A percentile compares a stretch with the other conserved stretches of the same genome.
phyloP scores from a whole-genome alignment of 2,113 vertebrate genomes.

The Orientallactaga bullata region DNA sequence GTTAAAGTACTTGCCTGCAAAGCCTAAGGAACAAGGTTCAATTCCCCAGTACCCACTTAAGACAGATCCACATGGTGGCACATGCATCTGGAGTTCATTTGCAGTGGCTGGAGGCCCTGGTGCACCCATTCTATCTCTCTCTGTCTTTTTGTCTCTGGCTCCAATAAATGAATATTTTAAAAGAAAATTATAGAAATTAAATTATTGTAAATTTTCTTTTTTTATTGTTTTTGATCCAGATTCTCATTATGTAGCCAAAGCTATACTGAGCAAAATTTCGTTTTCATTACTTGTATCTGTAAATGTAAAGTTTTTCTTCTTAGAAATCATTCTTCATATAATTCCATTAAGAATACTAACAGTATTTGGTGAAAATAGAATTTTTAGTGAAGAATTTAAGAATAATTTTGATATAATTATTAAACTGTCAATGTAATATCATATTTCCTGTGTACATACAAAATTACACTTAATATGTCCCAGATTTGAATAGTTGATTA shows the following conservation, averaged over 20 bases:
- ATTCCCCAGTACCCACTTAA: too few species aligned
- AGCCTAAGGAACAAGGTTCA: too few species aligned
- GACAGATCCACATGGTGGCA: too few species aligned
- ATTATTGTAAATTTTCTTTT: not conserved
- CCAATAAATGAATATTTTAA: too few species aligned
- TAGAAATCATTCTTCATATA: constrained; percentile 31
- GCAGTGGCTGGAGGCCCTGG: too few species aligned
- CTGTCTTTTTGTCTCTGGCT: too few species aligned
- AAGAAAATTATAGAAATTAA: not conserved
- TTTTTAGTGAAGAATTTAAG: constrained; percentile 13
- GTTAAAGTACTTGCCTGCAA: too few species aligned
- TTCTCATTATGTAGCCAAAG: not conserved
- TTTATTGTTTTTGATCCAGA: not conserved
- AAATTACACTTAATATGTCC: constrained; percentile 15
- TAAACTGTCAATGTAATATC: constrained; percentile 4
- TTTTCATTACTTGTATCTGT: not conserved
- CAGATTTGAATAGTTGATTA: constrained; percentile 29
- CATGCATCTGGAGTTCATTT: too few species aligned
- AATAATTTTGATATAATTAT: constrained; percentile 46
- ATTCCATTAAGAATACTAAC: constrained; percentile 6
- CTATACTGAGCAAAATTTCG: not conserved
- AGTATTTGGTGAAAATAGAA: constrained; percentile 8
- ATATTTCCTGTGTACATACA: not conserved
- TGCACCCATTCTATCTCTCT: too few species aligned
- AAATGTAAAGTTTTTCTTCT: not conserved